These are phyloP conservation scores for Andrena cerasifolii DNA, from an alignment of 1,140 invertebrate species.

Conservation along the genomic window DNA sequence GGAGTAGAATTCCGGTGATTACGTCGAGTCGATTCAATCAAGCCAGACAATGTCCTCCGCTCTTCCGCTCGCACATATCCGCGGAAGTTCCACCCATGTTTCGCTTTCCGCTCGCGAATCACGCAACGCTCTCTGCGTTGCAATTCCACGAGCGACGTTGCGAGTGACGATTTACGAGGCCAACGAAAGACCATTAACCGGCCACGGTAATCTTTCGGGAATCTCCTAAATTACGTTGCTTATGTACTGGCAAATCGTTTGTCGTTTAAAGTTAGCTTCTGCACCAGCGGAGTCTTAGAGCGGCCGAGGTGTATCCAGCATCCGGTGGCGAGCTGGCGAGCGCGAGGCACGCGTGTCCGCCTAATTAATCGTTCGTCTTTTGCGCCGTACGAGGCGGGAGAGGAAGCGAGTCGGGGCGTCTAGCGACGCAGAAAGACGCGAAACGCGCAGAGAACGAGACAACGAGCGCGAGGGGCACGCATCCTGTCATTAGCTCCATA, in stretches of 20 bases:
- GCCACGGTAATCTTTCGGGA: too few species aligned
- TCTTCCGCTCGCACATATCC: conserved; percentile 22
- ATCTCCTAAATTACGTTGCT: too few species aligned
- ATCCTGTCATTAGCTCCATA: conserved; percentile 79
- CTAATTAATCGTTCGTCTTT: not conserved
- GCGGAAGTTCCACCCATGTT: conserved; percentile 47
- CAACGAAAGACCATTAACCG: too few species aligned
- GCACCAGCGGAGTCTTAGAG: not conserved
- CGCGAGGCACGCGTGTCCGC: conserved; percentile 13
- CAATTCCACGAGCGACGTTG: not conserved
- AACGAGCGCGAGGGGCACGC: conserved; percentile 65
- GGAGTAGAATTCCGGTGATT: not conserved
- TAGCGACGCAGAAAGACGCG: conserved; percentile 32
- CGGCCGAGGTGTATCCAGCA: not conserved
- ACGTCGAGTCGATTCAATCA: not conserved
- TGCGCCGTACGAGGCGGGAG: not conserved
- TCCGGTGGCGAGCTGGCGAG: not conserved
- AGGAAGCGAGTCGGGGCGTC: too few species aligned
- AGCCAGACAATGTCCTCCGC: conserved; percentile 17
- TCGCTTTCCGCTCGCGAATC: conserved; percentile 33
- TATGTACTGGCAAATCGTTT: too few species aligned
- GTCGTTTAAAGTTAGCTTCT: not conserved
- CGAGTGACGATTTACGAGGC: too few species aligned
- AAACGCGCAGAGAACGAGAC: conserved; percentile 23
- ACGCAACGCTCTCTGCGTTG: conserved; percentile 16